phyloP scores from a whole-genome alignment of 2,888 invertebrate species.

The Sminthurinus aureus region DNA sequence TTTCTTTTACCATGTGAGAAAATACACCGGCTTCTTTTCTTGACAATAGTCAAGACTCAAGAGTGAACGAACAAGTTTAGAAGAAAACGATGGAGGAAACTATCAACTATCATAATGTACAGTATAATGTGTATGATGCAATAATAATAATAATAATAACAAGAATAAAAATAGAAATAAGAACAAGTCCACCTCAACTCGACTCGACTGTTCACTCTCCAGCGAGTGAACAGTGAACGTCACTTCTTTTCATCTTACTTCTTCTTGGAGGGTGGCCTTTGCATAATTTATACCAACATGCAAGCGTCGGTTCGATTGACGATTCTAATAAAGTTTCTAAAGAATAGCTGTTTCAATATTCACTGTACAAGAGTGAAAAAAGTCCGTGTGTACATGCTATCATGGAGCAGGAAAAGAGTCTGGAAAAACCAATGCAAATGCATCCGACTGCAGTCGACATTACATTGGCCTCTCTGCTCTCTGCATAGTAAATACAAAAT shows the following conservation, averaged over 20 bases:
- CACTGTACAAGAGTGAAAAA: not conserved
- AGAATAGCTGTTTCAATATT: not conserved
- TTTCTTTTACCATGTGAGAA: not conserved
- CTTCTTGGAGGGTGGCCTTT: constrained; percentile 34
- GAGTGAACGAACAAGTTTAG: not conserved
- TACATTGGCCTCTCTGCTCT: not conserved
- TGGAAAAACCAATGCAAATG: not conserved
- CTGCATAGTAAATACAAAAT: not conserved
- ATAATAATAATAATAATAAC: too few species aligned
- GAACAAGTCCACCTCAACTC: too few species aligned
- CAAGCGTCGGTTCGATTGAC: constrained; percentile 33
- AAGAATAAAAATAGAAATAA: too few species aligned
- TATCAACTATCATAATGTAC: not conserved
- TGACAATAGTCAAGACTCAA: not conserved
- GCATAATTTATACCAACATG: constrained; percentile 33
- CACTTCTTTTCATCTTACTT: constrained; percentile 26
- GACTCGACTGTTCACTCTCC: too few species aligned
- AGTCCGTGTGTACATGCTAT: not conserved
- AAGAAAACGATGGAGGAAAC: not conserved
- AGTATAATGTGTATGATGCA: not conserved
- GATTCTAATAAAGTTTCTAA: constrained; percentile 13
- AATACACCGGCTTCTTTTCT: constrained; percentile 24
- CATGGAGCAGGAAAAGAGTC: not conserved
- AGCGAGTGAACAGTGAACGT: not conserved
- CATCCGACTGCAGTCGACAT: not conserved